phyloP scores from a whole-genome alignment of 2,797 vertebrate genomes.

The Lerista edwardsae region DNA sequence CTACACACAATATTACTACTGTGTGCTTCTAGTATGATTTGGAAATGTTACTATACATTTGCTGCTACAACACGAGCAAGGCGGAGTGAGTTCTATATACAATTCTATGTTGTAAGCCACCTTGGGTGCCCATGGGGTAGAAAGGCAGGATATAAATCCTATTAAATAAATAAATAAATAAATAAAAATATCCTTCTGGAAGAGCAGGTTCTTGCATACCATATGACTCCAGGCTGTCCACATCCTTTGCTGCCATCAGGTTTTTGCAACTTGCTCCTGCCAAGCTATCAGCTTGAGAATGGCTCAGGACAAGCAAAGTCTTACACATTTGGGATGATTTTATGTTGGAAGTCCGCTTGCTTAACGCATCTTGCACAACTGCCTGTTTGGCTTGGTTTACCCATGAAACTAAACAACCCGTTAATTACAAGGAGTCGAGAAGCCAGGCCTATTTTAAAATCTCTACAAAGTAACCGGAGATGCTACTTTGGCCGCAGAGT shows the following conservation, averaged over 20 bases:
- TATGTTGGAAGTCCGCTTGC: neutral
- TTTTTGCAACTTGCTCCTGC: too few species aligned
- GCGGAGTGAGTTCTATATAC: neutral
- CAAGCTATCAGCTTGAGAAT: neutral
- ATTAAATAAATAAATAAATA: too few species aligned
- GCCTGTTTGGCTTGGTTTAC: neutral
- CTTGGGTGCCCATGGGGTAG: too few species aligned
- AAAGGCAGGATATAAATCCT: too few species aligned
- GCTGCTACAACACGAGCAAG: too few species aligned
- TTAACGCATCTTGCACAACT: neutral
- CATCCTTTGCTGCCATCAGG: neutral
- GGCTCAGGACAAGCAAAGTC: neutral
- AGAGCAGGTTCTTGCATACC: neutral
- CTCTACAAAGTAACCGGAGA: neutral
- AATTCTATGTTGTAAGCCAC: too few species aligned
- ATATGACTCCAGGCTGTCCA: neutral
- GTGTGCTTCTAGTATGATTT: neutral
- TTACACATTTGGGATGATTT: neutral
- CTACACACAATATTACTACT: neutral
- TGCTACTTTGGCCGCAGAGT: neutral
- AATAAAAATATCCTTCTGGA: neutral
- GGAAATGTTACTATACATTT: neutral
- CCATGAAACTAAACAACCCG: neutral
- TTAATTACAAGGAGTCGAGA: slow-evolving; percentile 22
- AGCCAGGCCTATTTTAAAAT: slow-evolving; percentile 2